phyloP scores from a whole-genome alignment of 1,140 invertebrate species.

The Nylanderia fulva region DNA sequence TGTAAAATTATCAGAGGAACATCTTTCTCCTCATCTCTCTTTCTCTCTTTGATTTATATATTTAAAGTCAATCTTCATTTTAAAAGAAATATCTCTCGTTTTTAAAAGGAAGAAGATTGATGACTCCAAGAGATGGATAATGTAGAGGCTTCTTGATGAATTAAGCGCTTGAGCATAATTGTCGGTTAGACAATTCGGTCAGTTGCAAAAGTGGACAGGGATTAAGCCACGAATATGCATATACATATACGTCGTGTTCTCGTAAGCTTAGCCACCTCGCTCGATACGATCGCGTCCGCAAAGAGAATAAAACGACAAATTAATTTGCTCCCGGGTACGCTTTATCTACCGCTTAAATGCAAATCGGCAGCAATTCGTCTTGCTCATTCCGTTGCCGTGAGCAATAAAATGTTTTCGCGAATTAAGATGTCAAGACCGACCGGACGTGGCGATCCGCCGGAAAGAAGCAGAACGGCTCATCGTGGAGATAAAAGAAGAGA shows the following conservation, averaged over 20 bases:
- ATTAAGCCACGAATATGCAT: conserved; percentile 8
- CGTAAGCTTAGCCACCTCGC: conserved; percentile 18
- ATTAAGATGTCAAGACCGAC: conserved; percentile 68
- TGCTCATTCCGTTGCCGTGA: conserved; percentile 66
- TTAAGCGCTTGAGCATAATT: conserved; percentile 4
- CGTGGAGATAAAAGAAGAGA: neutral
- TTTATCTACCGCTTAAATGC: conserved; percentile 72
- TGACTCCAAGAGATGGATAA: neutral
- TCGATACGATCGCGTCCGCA: conserved; percentile 18
- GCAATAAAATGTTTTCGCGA: conserved; percentile 66
- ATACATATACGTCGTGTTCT: neutral
- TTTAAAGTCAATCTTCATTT: neutral
- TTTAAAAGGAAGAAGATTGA: neutral
- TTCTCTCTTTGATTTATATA: neutral
- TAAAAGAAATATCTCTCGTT: neutral
- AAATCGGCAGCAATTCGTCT: conserved; percentile 74
- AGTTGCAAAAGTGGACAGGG: conserved; percentile 3
- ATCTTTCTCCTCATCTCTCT: neutral
- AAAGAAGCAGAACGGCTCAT: conserved; percentile 3
- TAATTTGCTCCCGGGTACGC: conserved; percentile 66
- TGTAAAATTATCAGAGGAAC: neutral
- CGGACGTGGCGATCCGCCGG: conserved; percentile 1
- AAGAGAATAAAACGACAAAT: conserved; percentile 67
- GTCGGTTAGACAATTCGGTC: conserved; percentile 28
- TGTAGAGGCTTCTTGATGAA: neutral